phyloP scores from a whole-genome alignment of 2,113 vertebrate genomes.

The Uria lomvia region DNA sequence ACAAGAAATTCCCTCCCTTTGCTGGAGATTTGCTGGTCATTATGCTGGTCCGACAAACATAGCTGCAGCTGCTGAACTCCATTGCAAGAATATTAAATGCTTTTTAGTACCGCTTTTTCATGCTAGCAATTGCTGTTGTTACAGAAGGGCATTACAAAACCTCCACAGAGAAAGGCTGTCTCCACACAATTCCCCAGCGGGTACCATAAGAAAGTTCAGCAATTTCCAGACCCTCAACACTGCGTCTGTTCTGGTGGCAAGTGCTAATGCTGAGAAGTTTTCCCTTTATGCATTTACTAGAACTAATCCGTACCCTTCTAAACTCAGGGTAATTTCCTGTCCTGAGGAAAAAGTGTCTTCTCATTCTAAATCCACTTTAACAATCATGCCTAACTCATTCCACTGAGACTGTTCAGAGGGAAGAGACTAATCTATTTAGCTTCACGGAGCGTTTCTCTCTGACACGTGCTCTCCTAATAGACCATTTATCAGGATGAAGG shows the following conservation, averaged over 20 bases:
- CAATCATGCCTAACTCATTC: slow-evolving; percentile 23
- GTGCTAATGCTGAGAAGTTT: neutral
- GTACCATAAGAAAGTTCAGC: neutral
- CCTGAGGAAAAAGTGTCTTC: neutral
- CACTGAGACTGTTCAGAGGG: neutral
- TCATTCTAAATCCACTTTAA: slow-evolving; percentile 29
- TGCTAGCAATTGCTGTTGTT: neutral
- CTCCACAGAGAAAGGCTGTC: neutral
- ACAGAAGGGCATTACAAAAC: neutral
- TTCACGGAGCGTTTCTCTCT: slow-evolving; percentile 50
- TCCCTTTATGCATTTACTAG: neutral
- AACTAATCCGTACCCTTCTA: neutral
- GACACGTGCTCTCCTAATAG: slow-evolving; percentile 62
- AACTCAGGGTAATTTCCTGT: neutral
- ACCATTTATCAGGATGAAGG: slow-evolving; percentile 79
- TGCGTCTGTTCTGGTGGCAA: neutral
- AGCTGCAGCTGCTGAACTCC: neutral
- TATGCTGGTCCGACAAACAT: neutral
- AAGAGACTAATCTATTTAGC: slow-evolving; percentile 68
- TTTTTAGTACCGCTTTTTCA: neutral
- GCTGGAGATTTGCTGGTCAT: neutral
- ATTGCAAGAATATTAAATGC: neutral
- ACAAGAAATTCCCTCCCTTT: neutral
- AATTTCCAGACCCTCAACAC: neutral
- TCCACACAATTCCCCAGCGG: neutral